Conservation (phyloP, 2,113 vertebrate genomes). For the Brachypodius melanocephalos region DNA sequence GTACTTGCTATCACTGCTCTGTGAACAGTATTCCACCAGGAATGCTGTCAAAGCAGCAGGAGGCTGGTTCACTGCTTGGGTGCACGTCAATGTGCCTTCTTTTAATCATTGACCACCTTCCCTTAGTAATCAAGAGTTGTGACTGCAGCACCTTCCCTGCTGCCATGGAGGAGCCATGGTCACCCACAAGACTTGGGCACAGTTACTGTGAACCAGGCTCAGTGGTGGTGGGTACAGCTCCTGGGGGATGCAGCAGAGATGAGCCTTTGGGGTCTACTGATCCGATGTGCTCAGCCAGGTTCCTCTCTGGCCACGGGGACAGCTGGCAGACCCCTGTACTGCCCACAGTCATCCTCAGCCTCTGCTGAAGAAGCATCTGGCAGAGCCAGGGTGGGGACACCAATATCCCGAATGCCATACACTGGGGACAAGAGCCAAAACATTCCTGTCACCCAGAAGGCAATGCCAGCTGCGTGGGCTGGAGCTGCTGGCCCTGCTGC, state of each 20-base stretch:
- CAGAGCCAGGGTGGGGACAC: background rate
- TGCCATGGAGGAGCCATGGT: background rate
- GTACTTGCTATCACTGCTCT: background rate
- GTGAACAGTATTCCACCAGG: background rate
- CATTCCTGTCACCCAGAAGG: background rate
- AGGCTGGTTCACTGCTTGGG: fast-evolving
- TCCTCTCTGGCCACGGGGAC: background rate
- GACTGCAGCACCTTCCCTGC: background rate
- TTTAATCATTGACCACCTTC: slow-evolving; percentile 7
- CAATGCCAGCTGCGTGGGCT: background rate
- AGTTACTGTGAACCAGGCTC: background rate
- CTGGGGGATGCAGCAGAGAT: background rate
- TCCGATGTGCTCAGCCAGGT: background rate
- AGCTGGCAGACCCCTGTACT: fast-evolving
- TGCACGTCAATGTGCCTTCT: background rate
- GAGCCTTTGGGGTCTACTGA: background rate
- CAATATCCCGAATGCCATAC: fast-evolving
- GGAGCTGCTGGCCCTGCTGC: background rate
- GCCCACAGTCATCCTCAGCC: background rate
- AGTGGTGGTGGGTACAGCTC: background rate
- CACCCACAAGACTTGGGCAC: fast-evolving
- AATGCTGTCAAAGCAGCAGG: background rate
- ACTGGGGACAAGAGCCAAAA: background rate
- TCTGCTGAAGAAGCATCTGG: background rate
- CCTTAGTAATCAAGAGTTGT: background rate